A percentile compares a stretch with the other conserved stretches of the same genome.
Conservation (phyloP, 2,113 vertebrate species). For the Sinosuthora webbiana region DNA sequence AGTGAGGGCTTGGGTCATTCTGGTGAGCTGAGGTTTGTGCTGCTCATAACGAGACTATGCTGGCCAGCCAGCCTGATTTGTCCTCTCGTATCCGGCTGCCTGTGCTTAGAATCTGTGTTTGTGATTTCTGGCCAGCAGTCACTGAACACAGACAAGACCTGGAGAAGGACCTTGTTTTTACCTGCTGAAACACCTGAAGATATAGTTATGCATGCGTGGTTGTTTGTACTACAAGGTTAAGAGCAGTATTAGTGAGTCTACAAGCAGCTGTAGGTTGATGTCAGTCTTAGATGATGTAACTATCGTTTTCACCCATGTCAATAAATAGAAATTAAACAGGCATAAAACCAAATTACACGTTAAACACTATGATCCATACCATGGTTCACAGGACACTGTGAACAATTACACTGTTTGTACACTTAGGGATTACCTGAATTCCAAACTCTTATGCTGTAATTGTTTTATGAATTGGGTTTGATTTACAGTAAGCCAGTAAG, state of each 20-base stretch:
- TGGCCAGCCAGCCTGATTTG: background rate
- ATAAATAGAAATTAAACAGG: background rate
- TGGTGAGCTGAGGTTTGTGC: background rate
- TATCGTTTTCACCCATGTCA: background rate
- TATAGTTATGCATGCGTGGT: background rate
- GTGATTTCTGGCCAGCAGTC: background rate
- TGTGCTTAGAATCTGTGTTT: background rate
- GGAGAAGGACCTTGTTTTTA: background rate
- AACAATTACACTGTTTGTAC: background rate
- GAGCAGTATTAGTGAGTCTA: background rate
- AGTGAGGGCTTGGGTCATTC: background rate
- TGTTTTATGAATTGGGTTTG: background rate
- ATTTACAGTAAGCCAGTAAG: background rate
- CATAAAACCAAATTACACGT: background rate
- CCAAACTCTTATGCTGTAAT: background rate
- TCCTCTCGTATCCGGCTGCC: background rate
- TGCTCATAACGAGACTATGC: accelerated
- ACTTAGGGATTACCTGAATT: background rate
- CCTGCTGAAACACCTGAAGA: background rate
- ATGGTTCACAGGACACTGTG: background rate
- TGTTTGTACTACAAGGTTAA: background rate
- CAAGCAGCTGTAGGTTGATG: background rate
- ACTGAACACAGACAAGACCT: background rate
- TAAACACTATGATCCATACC: background rate
- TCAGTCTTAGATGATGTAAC: background rate